Conservation (phyloP, 2,888 invertebrate genomes). For the Ceratothoa steindachneri region DNA sequence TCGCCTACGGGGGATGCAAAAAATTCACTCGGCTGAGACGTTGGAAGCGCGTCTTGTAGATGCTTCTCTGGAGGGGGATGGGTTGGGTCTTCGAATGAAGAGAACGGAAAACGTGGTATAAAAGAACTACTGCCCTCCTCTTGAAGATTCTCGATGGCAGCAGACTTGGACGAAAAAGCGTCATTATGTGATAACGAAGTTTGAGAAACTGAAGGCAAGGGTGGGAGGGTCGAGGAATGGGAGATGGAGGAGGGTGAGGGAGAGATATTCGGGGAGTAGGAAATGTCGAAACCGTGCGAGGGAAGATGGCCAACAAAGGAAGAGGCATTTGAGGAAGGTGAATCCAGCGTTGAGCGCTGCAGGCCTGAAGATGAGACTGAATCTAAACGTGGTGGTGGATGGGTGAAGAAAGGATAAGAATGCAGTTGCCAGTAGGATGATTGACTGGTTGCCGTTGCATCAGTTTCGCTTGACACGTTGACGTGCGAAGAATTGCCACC, state of each 20-base stretch:
- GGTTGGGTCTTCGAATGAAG: not conserved
- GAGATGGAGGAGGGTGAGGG: constrained; percentile 1
- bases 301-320: constrained; percentile 3
- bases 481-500: not conserved
- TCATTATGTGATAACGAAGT: constrained; percentile 10
- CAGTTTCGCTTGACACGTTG: not conserved
- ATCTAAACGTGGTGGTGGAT: no score
- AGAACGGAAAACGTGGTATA: not conserved
- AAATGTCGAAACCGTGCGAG: constrained; percentile 3
- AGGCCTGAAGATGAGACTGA: not conserved
- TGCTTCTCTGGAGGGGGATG: not conserved
- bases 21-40: not conserved
- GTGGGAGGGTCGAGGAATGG: not conserved
- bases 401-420: not conserved
- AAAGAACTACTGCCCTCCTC: not conserved
- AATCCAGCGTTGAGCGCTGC: not conserved
- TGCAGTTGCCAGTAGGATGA: not conserved
- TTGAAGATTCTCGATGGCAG: not conserved
- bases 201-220: constrained; percentile 9
- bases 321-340: not conserved
- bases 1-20: not conserved
- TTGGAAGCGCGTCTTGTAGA: not conserved
- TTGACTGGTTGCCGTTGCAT: not conserved
- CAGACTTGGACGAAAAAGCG: not conserved
- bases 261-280: not conserved